Evolutionary conservation across 1,140 invertebrate genomes (phyloP), one percentile per base, ranked within the genome.

Genomic region (Papilio dardanus): DNA sequence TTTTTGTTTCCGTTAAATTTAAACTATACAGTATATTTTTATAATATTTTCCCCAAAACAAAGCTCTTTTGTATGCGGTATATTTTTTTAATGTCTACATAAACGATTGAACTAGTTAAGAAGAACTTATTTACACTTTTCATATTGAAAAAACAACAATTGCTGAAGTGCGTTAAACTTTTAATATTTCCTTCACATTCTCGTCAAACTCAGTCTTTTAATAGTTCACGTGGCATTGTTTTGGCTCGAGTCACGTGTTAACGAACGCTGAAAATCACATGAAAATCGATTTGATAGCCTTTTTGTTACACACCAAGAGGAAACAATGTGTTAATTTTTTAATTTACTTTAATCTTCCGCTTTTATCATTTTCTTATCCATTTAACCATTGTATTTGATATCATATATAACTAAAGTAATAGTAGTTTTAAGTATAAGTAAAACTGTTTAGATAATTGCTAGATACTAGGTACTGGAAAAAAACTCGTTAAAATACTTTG

Each of bases 211-310:
- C 24, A 28, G 10, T 62, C 54, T 62, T 62, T 28, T 62, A 62
- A 62, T 62, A 62, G 54, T 8, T 28, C 24, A 62, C 54, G 54
- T 28, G 54, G 24, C 12, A 62, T 62, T 62, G 21, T 62, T 62
- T 62, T 62, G 4, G 24, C 1, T 62, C 16, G 54, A 28, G 54
- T 62, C 24, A 62, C 24, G 54, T 62, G 54, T 7, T 62, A 62
- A 62, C 24, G 54, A 28, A 62, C 21, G 42, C n/a, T 50, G 54
- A 62, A 58, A 28, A 62, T 62, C 54, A 24, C 24, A 62, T 14
- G 7, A 62, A 14, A 62, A 62, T 62, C 54, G 54, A 62, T 62
- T 62, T 62, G 21, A 30, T 62, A 28, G 54, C 14, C 54, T 28
- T 24, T 58, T 62, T 28, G 10, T 62, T 4, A 2, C 19, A 62